Percentiles rank a stretch among this genome's conserved stretches.
Conservation (phyloP, 2,797 vertebrate species). For the Melanotaenia parkinsoni region DNA sequence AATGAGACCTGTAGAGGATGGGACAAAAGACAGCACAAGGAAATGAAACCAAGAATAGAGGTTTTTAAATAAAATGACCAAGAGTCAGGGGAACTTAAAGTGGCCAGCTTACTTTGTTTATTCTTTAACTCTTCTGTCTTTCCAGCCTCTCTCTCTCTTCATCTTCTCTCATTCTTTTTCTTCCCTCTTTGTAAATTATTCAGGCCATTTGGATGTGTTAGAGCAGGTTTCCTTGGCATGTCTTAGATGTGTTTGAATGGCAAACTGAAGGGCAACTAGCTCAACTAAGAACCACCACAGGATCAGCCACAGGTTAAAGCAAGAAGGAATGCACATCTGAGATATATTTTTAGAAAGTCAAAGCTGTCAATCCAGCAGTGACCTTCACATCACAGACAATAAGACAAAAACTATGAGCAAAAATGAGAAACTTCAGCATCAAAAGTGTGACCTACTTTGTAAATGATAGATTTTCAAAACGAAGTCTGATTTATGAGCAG, state of each 20-base stretch:
- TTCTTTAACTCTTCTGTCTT: constrained; percentile 35
- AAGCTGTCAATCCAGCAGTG: constrained; percentile 43
- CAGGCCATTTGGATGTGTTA: constrained; percentile 61
- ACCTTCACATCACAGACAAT: constrained; percentile 56
- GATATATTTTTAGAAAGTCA: constrained; percentile 16
- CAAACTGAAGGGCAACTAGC: constrained; percentile 25
- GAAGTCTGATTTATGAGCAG: constrained; percentile 80
- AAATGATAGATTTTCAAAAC: constrained; percentile 81
- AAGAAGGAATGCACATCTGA: constrained; percentile 47
- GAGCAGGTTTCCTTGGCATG: constrained; percentile 59
- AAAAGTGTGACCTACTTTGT: constrained; percentile 83
- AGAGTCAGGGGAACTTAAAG: constrained; percentile 48
- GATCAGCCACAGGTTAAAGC: constrained; percentile 28
- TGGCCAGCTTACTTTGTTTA: constrained; percentile 43
- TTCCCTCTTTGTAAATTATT: constrained; percentile 71
- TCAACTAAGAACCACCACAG: constrained; percentile 45
- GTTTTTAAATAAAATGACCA: constrained; percentile 61
- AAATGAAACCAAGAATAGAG: constrained; percentile 53
- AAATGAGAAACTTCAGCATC: constrained; percentile 58
- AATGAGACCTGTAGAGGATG: constrained; percentile 62
- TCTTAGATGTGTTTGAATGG: constrained; percentile 31
- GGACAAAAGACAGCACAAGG: constrained; percentile 50
- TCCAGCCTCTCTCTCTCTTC: constrained; percentile 22
- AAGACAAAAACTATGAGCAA: constrained; percentile 17
- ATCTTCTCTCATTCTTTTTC: constrained; percentile 46